Evolutionary conservation across 2,888 invertebrate species (phyloP), one percentile per base, ranked within the genome.

Genomic region (Ferdinandea cuprea): DNA sequence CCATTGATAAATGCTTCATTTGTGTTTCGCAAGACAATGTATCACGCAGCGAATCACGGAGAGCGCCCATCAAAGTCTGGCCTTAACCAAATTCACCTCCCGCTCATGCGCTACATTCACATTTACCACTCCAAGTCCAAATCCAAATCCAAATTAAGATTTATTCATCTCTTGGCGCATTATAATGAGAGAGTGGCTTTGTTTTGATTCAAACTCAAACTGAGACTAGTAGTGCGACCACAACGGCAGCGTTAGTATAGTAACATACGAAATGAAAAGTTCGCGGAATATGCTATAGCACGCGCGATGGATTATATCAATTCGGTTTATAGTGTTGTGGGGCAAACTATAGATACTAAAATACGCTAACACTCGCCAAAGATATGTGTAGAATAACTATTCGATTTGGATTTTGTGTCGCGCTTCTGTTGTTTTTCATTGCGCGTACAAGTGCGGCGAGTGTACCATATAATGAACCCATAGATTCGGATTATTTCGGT

Each of bases 221-320:
- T 54, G 9, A 44, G 46, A 54, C 37, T 56, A 48, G 66, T 65
- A 32, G 61, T 17, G 40, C 48, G 61, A 72, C 46, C 66, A 61
- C 68, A 58, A 46, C 15, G 42, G 61, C 25, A 35, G 46, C 37
- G 54, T 25, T 72, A 71, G 66, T 68, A 83, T 72, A 71, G 66
- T 68, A 83, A 56, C 28, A 66, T 72, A 66, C 40, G 63, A 69
- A 80, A 81, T 73, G 72, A 61, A 73, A 63, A 72, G 77, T 63
- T 78, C 48, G 54, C 58, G 50, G 28, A 63, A 72, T 59, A 56
- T 30, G 32, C 66, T 32, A 32, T 61, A 74, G 66, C 77, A 71
- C 54, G 66, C 52, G 72, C 59, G 50, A 83, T 72, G 83, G 59
- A 65, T 46, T 65, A 35, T 17, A 21, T 21, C 56, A 44, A 73